Evolutionary conservation across 35 echinoderm and acorn worm genomes (phyloP).

Genomic region (Stichopus chloronotus): DNA sequence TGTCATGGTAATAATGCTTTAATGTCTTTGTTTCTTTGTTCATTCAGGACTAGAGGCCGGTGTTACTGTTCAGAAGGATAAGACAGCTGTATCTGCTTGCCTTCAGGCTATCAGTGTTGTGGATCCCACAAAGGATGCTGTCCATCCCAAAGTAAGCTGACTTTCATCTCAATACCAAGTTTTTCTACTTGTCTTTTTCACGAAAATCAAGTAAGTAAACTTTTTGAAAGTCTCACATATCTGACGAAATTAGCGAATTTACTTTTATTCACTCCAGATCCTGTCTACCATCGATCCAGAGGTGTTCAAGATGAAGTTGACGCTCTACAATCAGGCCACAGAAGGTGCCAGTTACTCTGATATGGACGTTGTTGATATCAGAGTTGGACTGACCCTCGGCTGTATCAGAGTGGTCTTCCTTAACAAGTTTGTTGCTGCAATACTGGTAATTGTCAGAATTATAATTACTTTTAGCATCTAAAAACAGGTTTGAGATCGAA

Average conservation of each 20-base stretch:
- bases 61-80: slow-evolving; percentile 91
- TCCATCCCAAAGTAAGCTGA: slow-evolving; percentile 81
- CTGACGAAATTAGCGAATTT: no score
- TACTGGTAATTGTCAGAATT: slow-evolving; percentile 71
- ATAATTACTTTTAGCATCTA: background rate
- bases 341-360: slow-evolving; percentile 85
- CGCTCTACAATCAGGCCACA: slow-evolving; percentile 86
- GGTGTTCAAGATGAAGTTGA: slow-evolving; percentile 91
- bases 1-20: background rate
- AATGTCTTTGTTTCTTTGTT: background rate
- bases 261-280: slow-evolving; percentile 61
- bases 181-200: background rate
- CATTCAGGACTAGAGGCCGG: slow-evolving; percentile 81
- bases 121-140: slow-evolving; percentile 85
- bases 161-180: background rate
- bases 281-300: slow-evolving; percentile 83
- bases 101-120: slow-evolving; percentile 85
- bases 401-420: slow-evolving; percentile 89
- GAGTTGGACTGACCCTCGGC: slow-evolving; percentile 79
- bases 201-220: background rate
- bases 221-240: background rate
- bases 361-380: slow-evolving; percentile 93
- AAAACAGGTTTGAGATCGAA: no score
- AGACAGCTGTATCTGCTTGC: slow-evolving; percentile 77
- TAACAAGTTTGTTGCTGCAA: slow-evolving; percentile 91